Base-by-base conservation (phyloP, 2,888 invertebrate genomes). In the Scaptomyza caliginosa region DNA sequence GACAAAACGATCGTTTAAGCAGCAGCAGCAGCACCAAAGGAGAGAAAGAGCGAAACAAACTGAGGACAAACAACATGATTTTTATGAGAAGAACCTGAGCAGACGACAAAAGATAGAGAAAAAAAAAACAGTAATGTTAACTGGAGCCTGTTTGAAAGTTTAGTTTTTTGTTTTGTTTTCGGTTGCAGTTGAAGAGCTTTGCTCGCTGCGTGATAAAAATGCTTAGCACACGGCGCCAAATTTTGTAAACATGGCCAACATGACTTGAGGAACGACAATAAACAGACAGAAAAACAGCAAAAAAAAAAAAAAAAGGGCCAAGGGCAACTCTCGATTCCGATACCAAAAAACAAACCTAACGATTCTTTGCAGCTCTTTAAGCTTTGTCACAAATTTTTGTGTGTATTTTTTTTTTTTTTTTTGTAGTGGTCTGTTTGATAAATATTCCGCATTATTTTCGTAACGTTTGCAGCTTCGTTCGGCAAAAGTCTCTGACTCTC, bases 1-100 rank as follows among this genome's bases (percentile, higher is more conserved):
- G 89, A 88, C 88, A 89, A 88, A 88, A 88, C 81, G 88, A 81
- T 88, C 87, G 78, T 76, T 83, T 86, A 83, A 77, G n/a, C n/a
- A n/a, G n/a, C 45, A 26, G 52, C 28, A 54, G 52, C 58, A 32
- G 30, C n/a, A n/a, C n/a, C n/a, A 7, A 7, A 2, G 40, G 3
- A 16, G 11, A 11, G 16, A 6, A 21, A 4, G n/a, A 4, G 30
- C 0, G 23, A 3, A n/a, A 17, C 23, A 2, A 32, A 11, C n/a
- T 38, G 10, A 24, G 11, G 34, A 30, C 51, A 19, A 50, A 48
- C 67, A 66, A 62, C 70, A 71, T 57, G 83, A 67, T 71, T 75
- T 76, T 78, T 82, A 74, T 78, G 84, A 76, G 65, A 74, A 7
- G 3, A 81, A 67, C 75, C 68, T 48, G 43, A 43, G 62, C 62